A percentile compares a stretch with the other conserved stretches of the same genome.
phyloP scores from a whole-genome alignment of 2,888 invertebrate species.

The Epiblema foenella region DNA sequence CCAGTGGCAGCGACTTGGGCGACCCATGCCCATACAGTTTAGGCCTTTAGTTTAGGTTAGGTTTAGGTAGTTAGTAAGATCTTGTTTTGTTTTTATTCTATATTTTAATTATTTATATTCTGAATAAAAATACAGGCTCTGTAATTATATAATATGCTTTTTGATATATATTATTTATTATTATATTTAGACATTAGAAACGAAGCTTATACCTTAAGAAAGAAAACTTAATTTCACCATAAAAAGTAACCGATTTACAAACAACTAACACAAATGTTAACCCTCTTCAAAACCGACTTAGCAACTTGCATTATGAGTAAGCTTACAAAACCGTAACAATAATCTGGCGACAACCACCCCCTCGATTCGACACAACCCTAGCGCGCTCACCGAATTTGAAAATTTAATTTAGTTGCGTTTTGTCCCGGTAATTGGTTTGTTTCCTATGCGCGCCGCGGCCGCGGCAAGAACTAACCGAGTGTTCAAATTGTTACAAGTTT shows the following conservation, averaged over 20 bases:
- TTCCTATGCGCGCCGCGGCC: constrained; percentile 65
- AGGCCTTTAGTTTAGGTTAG: too few species aligned
- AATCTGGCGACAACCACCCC: constrained; percentile 10
- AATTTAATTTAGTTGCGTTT: constrained; percentile 82
- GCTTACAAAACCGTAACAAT: constrained; percentile 5
- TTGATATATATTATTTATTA: too few species aligned
- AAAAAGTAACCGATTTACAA: not conserved
- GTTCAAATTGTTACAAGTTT: constrained; percentile 5
- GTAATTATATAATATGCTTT: too few species aligned
- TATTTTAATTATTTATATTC: too few species aligned
- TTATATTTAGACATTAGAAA: too few species aligned
- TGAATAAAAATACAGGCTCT: too few species aligned
- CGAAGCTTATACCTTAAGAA: not conserved
- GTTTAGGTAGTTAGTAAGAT: too few species aligned
- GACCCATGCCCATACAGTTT: too few species aligned
- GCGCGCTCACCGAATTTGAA: constrained; percentile 70
- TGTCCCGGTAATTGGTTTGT: constrained; percentile 83
- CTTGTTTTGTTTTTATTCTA: too few species aligned
- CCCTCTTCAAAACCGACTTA: constrained; percentile 1
- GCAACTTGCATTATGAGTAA: constrained; percentile 15
- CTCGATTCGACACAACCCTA: constrained; percentile 52
- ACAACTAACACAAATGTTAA: not conserved
- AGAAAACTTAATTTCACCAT: not conserved
- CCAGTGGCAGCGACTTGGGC: too few species aligned
- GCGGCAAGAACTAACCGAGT: constrained; percentile 9